Evolutionary conservation across 2,888 invertebrate genomes (phyloP).

Genomic region (Pammene aurita): DNA sequence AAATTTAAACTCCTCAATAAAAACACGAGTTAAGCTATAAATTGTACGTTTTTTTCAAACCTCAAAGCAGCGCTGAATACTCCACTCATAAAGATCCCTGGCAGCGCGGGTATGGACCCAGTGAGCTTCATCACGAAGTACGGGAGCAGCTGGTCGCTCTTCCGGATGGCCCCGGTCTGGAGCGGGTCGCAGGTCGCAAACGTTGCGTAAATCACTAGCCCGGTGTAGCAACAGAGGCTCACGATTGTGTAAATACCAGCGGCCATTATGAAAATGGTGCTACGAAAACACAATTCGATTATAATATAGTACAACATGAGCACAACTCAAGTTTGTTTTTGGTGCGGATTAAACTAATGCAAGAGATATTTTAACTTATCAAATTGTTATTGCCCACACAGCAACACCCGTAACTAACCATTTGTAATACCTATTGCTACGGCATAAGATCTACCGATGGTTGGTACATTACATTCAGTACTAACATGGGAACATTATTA

Average conservation of each 20-base stretch:
- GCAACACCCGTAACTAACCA: too few species aligned
- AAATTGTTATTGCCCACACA: too few species aligned
- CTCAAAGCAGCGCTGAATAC: slow-evolving; percentile 94
- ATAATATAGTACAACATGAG: too few species aligned
- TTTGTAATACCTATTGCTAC: too few species aligned
- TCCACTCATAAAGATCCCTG: slow-evolving; percentile 93
- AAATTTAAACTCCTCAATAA: too few species aligned
- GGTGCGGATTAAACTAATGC: too few species aligned
- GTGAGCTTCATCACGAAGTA: slow-evolving; percentile 92
- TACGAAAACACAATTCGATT: slow-evolving; percentile 61
- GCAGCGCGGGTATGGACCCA: slow-evolving; percentile 88
- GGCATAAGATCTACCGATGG: too few species aligned
- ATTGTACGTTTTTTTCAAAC: slow-evolving; percentile 62
- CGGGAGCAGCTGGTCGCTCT: slow-evolving; percentile 90
- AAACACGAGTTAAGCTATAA: too few species aligned
- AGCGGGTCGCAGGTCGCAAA: slow-evolving; percentile 94
- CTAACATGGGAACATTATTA: too few species aligned
- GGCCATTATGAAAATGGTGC: slow-evolving; percentile 90
- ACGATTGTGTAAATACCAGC: slow-evolving; percentile 89
- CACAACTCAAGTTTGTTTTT: too few species aligned
- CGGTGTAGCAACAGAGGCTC: slow-evolving; percentile 91
- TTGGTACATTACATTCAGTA: too few species aligned
- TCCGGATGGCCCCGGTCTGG: slow-evolving; percentile 86
- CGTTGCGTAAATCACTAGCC: slow-evolving; percentile 92
- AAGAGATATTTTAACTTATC: too few species aligned